Base-by-base conservation (phyloP, 2,888 invertebrate genomes). In the Acleris cristana region DNA sequence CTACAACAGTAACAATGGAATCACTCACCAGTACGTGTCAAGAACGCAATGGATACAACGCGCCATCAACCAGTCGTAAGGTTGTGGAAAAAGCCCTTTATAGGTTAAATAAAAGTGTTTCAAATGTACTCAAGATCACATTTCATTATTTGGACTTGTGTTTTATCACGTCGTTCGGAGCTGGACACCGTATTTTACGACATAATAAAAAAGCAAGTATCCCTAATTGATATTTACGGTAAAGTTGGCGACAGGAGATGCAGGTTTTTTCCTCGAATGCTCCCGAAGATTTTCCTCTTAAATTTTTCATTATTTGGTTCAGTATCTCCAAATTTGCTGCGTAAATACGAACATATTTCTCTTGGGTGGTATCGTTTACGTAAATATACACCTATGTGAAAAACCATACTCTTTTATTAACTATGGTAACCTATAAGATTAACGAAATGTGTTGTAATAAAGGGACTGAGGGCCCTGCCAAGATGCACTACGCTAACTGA, bases 201-300 rank as follows among this genome's bases (percentile, higher is more conserved):
- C 72, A 70, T 71, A 73, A 75, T 81, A 81, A 81, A 81, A 77
- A 74, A 70, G 73, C 70, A 69, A 72, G 77, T 71, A 71, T 74
- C 76, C 73, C 71, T 73, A 79, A 80, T 79, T 80, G 79, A 78
- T 79, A 79, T 80, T 80, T 78, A 80, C 73, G 76, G 73, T 70
- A 66, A 68, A 68, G 71, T 62, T 69, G 69, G 60, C 70, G 64
- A 64, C 58, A 53, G 55, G 19, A 49, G n/a, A 53, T 34, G 57
- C 58, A 21, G 61, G 72, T 61, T 69, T 72, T 74, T 72, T 71
- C 70, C 71, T 53, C 23, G 48, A 21, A 54, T 48, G 18, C 21
- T 57, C 49, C n/a, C 21, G 30, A 57, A 53, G 18, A 54, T 54
- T 53, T 52, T 49, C 56, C 52, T 34, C 45, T 62, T 56, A 45